phyloP scores from a whole-genome alignment of 2,113 vertebrate species.

The Silurus meridionalis region DNA sequence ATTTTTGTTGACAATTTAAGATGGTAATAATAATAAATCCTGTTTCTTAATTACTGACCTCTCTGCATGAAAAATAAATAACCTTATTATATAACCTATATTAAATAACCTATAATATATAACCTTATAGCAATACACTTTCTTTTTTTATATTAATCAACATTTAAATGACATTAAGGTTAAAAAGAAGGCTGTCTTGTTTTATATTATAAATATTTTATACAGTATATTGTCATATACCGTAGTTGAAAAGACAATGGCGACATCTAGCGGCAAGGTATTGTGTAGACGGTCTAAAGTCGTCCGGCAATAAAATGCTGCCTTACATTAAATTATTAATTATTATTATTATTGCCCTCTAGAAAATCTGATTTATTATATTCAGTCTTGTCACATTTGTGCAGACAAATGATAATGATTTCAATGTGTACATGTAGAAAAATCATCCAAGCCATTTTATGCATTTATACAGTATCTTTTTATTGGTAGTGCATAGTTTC shows the following conservation, averaged over 20 bases:
- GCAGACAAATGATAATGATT: background rate
- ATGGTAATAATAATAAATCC: background rate
- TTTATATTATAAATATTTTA: background rate
- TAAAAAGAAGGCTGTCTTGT: background rate
- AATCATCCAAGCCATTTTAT: background rate
- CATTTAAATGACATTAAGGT: background rate
- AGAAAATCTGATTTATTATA: background rate
- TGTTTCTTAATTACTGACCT: background rate
- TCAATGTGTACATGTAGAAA: background rate
- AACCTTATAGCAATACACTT: background rate
- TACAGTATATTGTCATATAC: too few species aligned
- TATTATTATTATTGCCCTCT: background rate
- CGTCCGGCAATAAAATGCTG: background rate
- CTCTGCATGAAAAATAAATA: background rate
- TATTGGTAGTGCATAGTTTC: constrained; percentile 62
- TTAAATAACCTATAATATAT: background rate
- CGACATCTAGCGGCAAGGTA: constrained; percentile 28
- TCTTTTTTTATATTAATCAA: background rate
- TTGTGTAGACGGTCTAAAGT: background rate
- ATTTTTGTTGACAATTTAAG: too few species aligned
- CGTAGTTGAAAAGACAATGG: background rate
- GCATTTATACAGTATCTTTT: constrained; percentile 42
- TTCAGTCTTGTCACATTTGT: background rate
- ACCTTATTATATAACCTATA: background rate
- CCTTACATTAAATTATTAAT: background rate